These are phyloP conservation scores for Archivesica marissinica DNA, from an alignment of 1,140 invertebrate species.

Conservation along the genomic window DNA sequence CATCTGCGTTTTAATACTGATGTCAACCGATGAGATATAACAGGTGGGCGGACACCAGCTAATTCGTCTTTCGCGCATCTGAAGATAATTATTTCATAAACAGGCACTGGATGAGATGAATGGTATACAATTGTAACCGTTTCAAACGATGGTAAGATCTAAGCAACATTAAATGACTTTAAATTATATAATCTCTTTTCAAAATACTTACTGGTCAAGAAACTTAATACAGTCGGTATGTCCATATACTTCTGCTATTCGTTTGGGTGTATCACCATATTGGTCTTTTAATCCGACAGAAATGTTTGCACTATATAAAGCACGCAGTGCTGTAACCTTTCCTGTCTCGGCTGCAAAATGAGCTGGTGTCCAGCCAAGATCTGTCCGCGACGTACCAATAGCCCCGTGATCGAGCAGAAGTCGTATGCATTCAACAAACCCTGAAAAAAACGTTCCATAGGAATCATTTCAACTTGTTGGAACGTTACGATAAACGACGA, in stretches of 20 bases:
- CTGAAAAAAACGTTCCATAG: constrained; percentile 68
- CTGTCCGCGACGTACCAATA: constrained; percentile 74
- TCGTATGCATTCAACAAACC: constrained; percentile 80
- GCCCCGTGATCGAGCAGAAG: constrained; percentile 79
- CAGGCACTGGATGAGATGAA: background rate
- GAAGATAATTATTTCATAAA: background rate
- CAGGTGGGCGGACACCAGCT: background rate
- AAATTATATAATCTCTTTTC: background rate
- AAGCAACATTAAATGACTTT: background rate
- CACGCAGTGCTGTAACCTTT: constrained; percentile 72
- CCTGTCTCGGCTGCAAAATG: constrained; percentile 82
- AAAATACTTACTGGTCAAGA: constrained; percentile 73
- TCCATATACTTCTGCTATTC: constrained; percentile 78
- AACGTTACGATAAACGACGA: too few relatives aligned
- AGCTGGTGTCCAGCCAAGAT: constrained; percentile 81
- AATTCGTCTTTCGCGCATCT: constrained; percentile 27
- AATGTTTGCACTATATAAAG: constrained; percentile 75
- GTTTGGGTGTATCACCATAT: constrained; percentile 76
- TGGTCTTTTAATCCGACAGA: constrained; percentile 75
- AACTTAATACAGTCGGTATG: constrained; percentile 77
- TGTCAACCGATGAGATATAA: background rate
- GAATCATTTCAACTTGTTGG: too few relatives aligned
- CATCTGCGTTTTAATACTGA: constrained; percentile 31
- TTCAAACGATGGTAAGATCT: background rate
- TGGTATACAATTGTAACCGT: background rate